Conservation (phyloP, 2,888 invertebrate genomes). For the Protonemura montana region DNA sequence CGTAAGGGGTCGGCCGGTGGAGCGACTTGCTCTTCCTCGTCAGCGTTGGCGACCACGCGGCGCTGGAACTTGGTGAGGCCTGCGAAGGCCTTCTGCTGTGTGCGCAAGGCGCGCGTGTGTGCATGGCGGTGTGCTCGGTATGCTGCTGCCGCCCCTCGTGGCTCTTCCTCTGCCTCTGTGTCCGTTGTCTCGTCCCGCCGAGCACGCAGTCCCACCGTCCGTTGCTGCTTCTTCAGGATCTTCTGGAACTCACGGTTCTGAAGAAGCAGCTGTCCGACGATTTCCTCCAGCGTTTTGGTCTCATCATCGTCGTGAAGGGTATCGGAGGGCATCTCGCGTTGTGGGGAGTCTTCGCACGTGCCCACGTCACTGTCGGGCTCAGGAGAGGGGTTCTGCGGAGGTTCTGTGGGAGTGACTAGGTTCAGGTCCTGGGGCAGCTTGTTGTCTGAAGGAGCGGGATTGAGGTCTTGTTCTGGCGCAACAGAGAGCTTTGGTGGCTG, state of each 20-base stretch:
- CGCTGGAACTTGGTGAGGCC: conserved; percentile 33
- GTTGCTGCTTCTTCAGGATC: conserved; percentile 76
- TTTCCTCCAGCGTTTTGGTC: conserved; percentile 74
- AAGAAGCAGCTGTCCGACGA: conserved; percentile 83
- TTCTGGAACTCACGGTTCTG: conserved; percentile 84
- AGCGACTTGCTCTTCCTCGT: neutral
- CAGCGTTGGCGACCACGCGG: neutral
- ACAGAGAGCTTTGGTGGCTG: conserved; percentile 32
- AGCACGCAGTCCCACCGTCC: conserved; percentile 63
- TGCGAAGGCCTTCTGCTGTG: conserved; percentile 48
- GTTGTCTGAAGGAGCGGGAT: neutral
- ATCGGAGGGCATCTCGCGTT: conserved; percentile 49
- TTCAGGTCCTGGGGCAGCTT: neutral
- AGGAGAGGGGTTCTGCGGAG: conserved; percentile 29
- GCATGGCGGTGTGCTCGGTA: conserved; percentile 49
- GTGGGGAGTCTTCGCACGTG: neutral
- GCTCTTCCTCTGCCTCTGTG: conserved; percentile 52
- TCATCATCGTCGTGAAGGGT: conserved; percentile 58
- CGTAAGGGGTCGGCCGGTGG: conserved; percentile 18
- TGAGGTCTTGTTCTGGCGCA: neutral
- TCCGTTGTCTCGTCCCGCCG: conserved; percentile 53
- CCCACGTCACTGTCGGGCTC: conserved; percentile 58
- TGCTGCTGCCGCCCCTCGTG: conserved; percentile 44
- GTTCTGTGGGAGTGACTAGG: neutral
- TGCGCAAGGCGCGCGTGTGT: conserved; percentile 49